These are phyloP conservation scores for Helobdella robusta DNA, from an alignment of 2,888 invertebrate genomes.

Conservation along the genomic window DNA sequence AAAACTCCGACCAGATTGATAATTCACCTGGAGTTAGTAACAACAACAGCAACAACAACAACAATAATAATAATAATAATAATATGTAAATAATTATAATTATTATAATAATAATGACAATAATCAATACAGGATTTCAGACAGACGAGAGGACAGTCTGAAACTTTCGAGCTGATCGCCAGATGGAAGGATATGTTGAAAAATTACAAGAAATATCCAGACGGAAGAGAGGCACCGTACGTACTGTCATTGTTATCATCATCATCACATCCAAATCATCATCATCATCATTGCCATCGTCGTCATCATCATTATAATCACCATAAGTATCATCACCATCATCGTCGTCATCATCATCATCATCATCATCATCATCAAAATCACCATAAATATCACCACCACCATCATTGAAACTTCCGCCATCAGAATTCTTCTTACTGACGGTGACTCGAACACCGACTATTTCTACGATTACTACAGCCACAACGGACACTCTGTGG, in stretches of 20 bases:
- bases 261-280: constrained; percentile 24
- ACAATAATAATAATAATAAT: no score
- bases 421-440: constrained; percentile 32
- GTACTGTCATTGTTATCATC: constrained; percentile 20
- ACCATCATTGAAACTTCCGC: neutral
- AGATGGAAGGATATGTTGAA: constrained; percentile 32
- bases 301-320: constrained; percentile 12
- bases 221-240: neutral
- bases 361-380: constrained; percentile 10
- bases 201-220: constrained; percentile 12
- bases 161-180: constrained; percentile 29
- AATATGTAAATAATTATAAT: neutral
- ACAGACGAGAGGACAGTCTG: constrained; percentile 28
- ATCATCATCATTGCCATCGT: constrained; percentile 21
- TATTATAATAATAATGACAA: neutral
- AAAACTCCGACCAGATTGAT: constrained; percentile 42
- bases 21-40: constrained; percentile 29
- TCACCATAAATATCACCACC: constrained; percentile 3
- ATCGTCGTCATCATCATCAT: constrained; percentile 16
- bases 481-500: constrained; percentile 17
- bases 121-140: constrained; percentile 15
- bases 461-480: constrained; percentile 37
- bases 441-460: constrained; percentile 29
- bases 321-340: constrained; percentile 21
- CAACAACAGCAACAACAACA: neutral